Evolutionary conservation across 2,888 invertebrate genomes (phyloP).

Genomic region (Caenorhabditis doughertyi): DNA sequence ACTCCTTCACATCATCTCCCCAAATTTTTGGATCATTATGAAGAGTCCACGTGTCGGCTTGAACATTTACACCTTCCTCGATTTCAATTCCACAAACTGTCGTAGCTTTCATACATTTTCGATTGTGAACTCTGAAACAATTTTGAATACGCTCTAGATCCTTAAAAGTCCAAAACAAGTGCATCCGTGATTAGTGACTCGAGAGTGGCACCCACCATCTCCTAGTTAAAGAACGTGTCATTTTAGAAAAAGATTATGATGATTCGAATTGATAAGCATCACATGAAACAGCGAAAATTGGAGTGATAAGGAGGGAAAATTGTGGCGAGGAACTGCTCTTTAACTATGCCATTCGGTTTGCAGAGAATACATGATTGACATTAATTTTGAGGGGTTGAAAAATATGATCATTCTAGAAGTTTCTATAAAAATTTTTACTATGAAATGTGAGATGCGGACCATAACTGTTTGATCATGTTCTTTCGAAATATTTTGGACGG

Average conservation of each 20-base stretch:
- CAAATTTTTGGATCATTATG: conserved; percentile 51
- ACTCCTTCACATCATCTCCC: conserved; percentile 70
- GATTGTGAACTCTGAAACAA: conserved; percentile 52
- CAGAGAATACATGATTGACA: not conserved
- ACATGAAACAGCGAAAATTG: not conserved
- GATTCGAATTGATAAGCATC: not conserved
- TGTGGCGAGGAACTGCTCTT: not conserved
- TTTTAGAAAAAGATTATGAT: not conserved
- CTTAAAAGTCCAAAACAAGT: not conserved
- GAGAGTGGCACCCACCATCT: not conserved
- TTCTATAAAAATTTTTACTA: too few species aligned
- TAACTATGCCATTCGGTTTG: conserved; percentile 17
- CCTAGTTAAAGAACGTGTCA: not conserved
- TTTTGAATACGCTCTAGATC: too few species aligned
- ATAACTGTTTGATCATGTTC: too few species aligned
- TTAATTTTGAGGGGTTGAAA: not conserved
- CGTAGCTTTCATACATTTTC: conserved; percentile 66
- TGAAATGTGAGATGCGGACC: too few species aligned
- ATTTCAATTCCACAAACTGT: conserved; percentile 71
- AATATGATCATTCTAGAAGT: too few species aligned
- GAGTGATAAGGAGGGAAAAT: conserved; percentile 1
- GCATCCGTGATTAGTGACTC: not conserved
- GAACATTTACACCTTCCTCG: conserved; percentile 59
- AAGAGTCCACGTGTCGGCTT: conserved; percentile 60
- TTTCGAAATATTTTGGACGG: too few species aligned